These are phyloP conservation scores for Salvelinus namaycush DNA, from an alignment of 2,113 vertebrate species.

Conservation along the genomic window DNA sequence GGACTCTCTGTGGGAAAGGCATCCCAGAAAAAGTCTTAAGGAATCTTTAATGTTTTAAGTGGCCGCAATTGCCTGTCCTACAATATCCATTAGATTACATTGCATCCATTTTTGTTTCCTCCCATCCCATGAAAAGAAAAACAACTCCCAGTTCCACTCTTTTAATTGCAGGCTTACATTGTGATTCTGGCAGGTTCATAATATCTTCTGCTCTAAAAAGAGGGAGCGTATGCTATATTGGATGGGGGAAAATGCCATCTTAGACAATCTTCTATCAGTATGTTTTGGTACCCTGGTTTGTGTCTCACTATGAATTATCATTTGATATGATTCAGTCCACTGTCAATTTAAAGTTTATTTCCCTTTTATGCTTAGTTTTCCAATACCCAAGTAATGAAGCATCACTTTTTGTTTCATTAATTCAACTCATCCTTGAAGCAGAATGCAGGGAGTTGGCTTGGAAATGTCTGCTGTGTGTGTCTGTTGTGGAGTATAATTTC, in stretches of 20 bases:
- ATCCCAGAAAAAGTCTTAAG: too few relatives aligned
- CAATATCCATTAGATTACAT: neutral
- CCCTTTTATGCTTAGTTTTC: neutral
- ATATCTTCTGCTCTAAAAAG: constrained; percentile 44
- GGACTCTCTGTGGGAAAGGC: too few relatives aligned
- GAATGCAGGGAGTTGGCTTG: neutral
- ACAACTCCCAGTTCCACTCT: constrained; percentile 15
- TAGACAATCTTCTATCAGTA: constrained; percentile 32
- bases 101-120: neutral
- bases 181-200: constrained; percentile 6
- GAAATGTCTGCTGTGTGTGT: neutral
- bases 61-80: neutral
- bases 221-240: constrained; percentile 57
- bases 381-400: neutral
- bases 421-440: neutral
- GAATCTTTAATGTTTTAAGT: too few relatives aligned
- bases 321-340: too few relatives aligned
- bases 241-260: constrained; percentile 45
- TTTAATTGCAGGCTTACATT: neutral
- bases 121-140: neutral
- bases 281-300: neutral
- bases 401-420: neutral
- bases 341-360: neutral
- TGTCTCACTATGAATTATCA: neutral
- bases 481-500: neutral